Conservation (phyloP, 2,888 invertebrate genomes). For the Argyresthia goedartella region DNA sequence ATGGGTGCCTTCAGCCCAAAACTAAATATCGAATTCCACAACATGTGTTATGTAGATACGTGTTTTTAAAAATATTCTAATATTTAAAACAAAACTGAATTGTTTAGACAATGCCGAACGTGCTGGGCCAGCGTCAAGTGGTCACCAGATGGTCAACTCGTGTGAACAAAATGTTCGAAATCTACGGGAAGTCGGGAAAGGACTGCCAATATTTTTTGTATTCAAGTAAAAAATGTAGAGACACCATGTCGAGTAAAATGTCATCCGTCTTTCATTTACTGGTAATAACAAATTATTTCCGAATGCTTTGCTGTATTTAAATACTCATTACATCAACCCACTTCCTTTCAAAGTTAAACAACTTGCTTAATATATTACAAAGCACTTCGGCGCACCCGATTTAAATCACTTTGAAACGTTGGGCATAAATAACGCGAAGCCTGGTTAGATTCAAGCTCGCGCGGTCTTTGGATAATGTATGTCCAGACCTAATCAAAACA, state of each 20-base stretch:
- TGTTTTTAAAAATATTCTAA: slow-evolving; percentile 5
- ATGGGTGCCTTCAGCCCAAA: too few species aligned
- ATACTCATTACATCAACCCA: too few species aligned
- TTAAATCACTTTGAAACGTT: background rate
- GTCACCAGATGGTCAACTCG: slow-evolving; percentile 52
- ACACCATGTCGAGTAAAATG: background rate
- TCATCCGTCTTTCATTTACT: too few species aligned
- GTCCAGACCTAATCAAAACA: slow-evolving; percentile 27
- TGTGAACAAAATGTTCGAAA: background rate
- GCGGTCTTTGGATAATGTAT: slow-evolving; percentile 20
- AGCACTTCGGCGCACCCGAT: background rate
- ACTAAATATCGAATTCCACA: slow-evolving; percentile 2
- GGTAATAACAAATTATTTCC: too few species aligned
- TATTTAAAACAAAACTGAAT: slow-evolving; percentile 4
- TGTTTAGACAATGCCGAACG: slow-evolving; percentile 4
- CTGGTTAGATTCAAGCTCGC: slow-evolving; percentile 7
- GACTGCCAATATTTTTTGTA: background rate
- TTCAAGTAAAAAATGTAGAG: background rate
- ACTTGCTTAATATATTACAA: background rate
- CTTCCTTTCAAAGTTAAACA: background rate
- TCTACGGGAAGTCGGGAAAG: too few species aligned
- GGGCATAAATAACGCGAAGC: background rate
- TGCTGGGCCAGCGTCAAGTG: slow-evolving; percentile 35
- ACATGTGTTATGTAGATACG: slow-evolving; percentile 5
- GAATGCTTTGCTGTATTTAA: too few species aligned